phyloP scores from a whole-genome alignment of 2,888 invertebrate species.

The Rhingia campestris region DNA sequence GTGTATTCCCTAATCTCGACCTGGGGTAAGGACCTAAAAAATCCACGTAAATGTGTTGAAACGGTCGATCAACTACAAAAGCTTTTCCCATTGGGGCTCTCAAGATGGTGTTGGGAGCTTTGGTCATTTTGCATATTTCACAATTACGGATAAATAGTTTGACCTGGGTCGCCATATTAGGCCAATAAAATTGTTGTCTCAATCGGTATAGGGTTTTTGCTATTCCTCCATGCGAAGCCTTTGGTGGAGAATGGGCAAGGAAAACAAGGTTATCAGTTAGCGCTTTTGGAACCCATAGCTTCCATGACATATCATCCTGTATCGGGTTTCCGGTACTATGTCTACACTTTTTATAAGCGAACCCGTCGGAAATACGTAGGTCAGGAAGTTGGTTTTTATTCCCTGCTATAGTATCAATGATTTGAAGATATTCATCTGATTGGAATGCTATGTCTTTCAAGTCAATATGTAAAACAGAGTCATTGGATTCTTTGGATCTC shows the following conservation, averaged over 20 bases:
- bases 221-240: too few species aligned
- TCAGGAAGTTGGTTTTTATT: too few species aligned
- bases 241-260: neutral
- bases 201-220: too few species aligned
- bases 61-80: neutral
- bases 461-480: too few species aligned
- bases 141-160: neutral
- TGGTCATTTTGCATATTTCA: neutral
- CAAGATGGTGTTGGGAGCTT: neutral
- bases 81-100: neutral
- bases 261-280: neutral
- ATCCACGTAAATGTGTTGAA: neutral
- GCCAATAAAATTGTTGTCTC: too few species aligned
- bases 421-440: too few species aligned
- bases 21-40: neutral
- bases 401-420: too few species aligned
- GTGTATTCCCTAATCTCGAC: neutral
- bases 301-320: neutral
- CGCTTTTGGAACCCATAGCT: neutral
- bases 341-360: too few species aligned
- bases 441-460: too few species aligned
- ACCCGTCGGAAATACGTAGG: too few species aligned
- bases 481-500: too few species aligned
- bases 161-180: neutral
- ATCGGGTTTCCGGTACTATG: too few species aligned